Evolutionary conservation across 2,113 vertebrate species (phyloP).

Genomic region (Galbula dea): DNA sequence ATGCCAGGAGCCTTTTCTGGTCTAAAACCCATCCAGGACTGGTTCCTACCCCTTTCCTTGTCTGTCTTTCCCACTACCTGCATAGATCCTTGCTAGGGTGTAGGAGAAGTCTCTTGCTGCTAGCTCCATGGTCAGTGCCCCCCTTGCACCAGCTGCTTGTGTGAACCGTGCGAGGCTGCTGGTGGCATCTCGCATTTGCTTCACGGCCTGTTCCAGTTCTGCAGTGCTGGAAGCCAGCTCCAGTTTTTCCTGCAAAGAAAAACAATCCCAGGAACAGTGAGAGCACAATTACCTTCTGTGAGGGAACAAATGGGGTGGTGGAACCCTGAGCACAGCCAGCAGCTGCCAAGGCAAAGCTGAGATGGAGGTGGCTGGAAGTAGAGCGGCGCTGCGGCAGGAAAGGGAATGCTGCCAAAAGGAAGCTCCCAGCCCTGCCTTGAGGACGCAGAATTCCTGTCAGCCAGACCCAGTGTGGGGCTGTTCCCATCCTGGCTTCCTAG

Average conservation of each 20-base stretch:
- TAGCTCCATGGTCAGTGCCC: conserved; percentile 63
- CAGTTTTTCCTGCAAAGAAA: conserved; percentile 66
- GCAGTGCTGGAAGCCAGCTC: neutral
- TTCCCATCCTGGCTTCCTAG: neutral
- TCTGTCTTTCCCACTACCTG: conserved; percentile 39
- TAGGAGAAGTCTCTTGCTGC: conserved; percentile 82
- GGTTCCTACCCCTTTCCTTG: neutral
- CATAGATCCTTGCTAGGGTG: conserved; percentile 76
- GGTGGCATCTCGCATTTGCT: conserved; percentile 6
- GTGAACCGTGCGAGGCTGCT: conserved; percentile 61
- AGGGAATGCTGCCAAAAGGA: neutral
- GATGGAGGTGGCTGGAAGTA: neutral
- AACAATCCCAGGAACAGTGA: neutral
- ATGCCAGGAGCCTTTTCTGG: neutral
- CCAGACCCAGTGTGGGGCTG: fast-evolving
- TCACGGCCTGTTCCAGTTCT: conserved; percentile 45
- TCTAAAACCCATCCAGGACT: neutral
- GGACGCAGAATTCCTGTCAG: neutral
- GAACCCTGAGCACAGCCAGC: neutral
- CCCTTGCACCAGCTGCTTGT: neutral
- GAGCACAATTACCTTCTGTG: neutral
- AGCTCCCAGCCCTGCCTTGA: neutral
- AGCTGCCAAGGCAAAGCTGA: too few relatives aligned
- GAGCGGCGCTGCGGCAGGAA: fast-evolving
- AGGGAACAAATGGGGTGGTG: neutral